A percentile compares a stretch with the other conserved stretches of the same genome.
Evolutionary conservation across 1,140 invertebrate genomes (phyloP).

Genomic region (Antheraea mylitta): DNA sequence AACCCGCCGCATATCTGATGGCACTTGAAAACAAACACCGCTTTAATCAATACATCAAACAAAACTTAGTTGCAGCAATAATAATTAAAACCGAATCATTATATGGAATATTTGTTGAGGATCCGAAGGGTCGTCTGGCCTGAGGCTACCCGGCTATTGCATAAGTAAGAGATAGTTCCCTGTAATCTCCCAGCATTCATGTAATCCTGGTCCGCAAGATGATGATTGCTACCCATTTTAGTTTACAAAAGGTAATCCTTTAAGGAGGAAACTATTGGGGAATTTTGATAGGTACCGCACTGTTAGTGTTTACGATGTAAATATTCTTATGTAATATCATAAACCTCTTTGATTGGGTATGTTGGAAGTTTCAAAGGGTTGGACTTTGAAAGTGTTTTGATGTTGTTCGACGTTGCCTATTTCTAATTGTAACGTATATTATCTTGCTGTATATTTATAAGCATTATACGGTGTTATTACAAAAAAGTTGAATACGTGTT

Average conservation of each 20-base stretch:
- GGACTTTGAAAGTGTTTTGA: neutral
- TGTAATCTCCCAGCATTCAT: conserved; percentile 27
- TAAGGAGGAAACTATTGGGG: conserved; percentile 66
- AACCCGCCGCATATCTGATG: conserved; percentile 35
- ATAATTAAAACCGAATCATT: conserved; percentile 78
- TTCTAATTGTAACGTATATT: neutral
- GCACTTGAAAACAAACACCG: conserved; percentile 70
- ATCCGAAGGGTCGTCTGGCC: conserved; percentile 60
- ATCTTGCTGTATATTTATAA: too few species aligned
- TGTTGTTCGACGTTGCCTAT: neutral
- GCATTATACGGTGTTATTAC: too few species aligned
- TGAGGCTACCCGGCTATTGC: conserved; percentile 55
- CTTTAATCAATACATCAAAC: conserved; percentile 78
- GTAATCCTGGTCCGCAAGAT: conserved; percentile 69
- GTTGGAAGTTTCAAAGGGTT: conserved; percentile 36
- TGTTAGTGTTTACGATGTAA: conserved; percentile 77
- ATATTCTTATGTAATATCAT: conserved; percentile 72
- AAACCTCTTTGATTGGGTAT: conserved; percentile 72
- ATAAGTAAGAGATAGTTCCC: conserved; percentile 67
- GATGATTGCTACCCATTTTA: conserved; percentile 75
- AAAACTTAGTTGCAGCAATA: conserved; percentile 71
- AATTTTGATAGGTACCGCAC: conserved; percentile 57
- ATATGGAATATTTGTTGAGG: conserved; percentile 75
- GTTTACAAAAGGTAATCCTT: conserved; percentile 78
- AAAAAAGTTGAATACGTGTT: too few species aligned